Conservation (phyloP, 2,113 vertebrate genomes). For the Meleagris gallopavo region DNA sequence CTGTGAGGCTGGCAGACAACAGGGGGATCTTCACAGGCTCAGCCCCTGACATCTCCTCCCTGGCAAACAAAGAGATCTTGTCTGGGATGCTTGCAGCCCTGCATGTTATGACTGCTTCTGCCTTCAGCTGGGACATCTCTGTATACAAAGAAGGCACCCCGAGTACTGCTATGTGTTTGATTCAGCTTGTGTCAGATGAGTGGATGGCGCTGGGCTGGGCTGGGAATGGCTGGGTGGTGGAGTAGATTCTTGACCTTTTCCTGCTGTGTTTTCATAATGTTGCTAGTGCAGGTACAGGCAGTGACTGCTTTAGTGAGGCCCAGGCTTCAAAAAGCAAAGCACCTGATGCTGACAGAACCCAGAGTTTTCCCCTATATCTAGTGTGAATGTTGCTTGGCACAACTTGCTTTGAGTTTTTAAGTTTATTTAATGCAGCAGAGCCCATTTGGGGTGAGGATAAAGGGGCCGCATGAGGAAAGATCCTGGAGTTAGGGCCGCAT, state of each 20-base stretch:
- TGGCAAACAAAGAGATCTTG: not conserved
- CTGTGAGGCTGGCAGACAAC: fast-evolving
- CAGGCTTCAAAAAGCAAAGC: not conserved
- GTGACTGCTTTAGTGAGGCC: not conserved
- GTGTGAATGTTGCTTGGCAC: not conserved
- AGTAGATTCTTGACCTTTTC: not conserved
- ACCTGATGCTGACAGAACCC: not conserved
- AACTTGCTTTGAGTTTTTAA: slow-evolving; percentile 40
- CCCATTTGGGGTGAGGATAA: not conserved
- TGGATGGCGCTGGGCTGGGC: too few relatives aligned
- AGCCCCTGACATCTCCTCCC: not conserved
- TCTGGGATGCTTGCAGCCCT: not conserved
- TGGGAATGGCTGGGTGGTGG: not conserved
- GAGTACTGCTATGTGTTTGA: not conserved
- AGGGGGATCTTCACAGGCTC: not conserved
- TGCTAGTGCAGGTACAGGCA: not conserved
- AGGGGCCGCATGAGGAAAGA: not conserved
- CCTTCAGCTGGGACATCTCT: not conserved
- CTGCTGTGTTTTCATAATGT: not conserved
- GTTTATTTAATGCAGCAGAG: slow-evolving; percentile 9
- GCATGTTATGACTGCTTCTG: not conserved
- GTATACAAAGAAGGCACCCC: not conserved
- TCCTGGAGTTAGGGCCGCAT: not conserved
- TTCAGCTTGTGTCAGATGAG: not conserved
- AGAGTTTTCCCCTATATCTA: not conserved